These are phyloP conservation scores for Anagrus nilaparvatae DNA, from an alignment of 1,140 invertebrate species.

Conservation along the genomic window DNA sequence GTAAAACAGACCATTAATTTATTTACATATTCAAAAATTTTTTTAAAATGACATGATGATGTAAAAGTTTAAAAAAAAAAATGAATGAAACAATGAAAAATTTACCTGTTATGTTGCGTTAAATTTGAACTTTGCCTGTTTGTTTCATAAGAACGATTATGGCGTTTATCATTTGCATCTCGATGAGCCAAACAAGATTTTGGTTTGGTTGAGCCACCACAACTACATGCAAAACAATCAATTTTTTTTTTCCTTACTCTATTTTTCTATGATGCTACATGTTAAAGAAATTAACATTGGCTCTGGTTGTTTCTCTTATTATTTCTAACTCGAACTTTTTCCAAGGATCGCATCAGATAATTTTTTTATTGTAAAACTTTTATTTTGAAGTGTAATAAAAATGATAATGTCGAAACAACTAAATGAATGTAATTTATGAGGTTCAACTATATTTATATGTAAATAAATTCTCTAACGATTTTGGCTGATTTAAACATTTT, in stretches of 20 bases:
- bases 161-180: constrained; percentile 44
- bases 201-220: constrained; percentile 56
- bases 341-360: too few relatives aligned
- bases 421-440: constrained; percentile 14
- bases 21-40: too few relatives aligned
- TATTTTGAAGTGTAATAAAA: constrained; percentile 6
- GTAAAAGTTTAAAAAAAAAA: neutral
- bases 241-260: constrained; percentile 36
- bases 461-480: constrained; percentile 15
- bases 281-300: constrained; percentile 13
- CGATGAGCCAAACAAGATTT: constrained; percentile 68
- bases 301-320: too few relatives aligned
- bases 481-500: too few relatives aligned
- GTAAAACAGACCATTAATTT: too few relatives aligned
- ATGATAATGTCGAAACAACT: constrained; percentile 17
- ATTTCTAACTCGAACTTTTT: constrained; percentile 13
- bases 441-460: constrained; percentile 15
- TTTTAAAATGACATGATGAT: neutral
- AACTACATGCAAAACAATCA: constrained; percentile 50
- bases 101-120: constrained; percentile 47
- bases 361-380: constrained; percentile 1
- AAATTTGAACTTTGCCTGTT: constrained; percentile 41
- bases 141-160: constrained; percentile 43
- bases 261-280: constrained; percentile 22
- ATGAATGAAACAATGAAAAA: constrained; percentile 30